phyloP scores from a whole-genome alignment of 2,797 vertebrate species.

The Sphaeramia orbicularis region DNA sequence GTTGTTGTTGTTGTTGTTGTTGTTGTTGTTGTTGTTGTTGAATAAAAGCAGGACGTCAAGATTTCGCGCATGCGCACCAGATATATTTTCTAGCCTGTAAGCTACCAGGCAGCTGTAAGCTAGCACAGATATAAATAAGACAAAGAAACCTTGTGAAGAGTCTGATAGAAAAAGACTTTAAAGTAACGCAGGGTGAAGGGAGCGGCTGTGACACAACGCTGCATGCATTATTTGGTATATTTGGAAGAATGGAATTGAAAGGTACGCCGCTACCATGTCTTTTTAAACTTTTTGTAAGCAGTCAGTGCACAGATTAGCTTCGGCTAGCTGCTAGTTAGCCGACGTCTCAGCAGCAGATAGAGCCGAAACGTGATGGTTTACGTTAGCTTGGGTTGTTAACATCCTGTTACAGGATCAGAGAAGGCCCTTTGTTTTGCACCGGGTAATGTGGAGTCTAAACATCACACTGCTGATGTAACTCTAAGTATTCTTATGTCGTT shows the following conservation, averaged over 20 bases:
- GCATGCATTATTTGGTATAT: slow-evolving; percentile 68
- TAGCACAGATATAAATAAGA: slow-evolving; percentile 81
- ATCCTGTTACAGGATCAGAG: slow-evolving; percentile 55
- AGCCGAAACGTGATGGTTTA: slow-evolving; percentile 56
- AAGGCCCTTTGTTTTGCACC: slow-evolving; percentile 75
- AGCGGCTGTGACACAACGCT: slow-evolving; percentile 74
- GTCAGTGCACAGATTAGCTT: slow-evolving; percentile 71
- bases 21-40: not conserved
- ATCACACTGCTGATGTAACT: slow-evolving; percentile 29
- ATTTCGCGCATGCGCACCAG: slow-evolving; percentile 70
- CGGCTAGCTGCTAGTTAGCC: slow-evolving; percentile 75
- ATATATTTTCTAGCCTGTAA: slow-evolving; percentile 60
- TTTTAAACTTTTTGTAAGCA: slow-evolving; percentile 82
- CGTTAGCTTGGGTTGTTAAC: slow-evolving; percentile 71
- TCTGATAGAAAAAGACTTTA: slow-evolving; percentile 71
- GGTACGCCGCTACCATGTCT: slow-evolving; percentile 79
- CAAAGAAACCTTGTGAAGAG: slow-evolving; percentile 80
- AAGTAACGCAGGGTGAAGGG: slow-evolving; percentile 69
- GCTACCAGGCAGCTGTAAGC: slow-evolving; percentile 73
- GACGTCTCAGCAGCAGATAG: slow-evolving; percentile 54
- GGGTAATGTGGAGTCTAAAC: slow-evolving; percentile 39
- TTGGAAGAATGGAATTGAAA: slow-evolving; percentile 85
- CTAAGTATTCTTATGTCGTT: slow-evolving; percentile 14
- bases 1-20: too few relatives aligned
- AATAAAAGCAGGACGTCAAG: slow-evolving; percentile 55